A percentile compares a stretch with the other conserved stretches of the same genome.
Evolutionary conservation across 1,140 invertebrate species (phyloP).

Genomic region (Drosophila sproati): DNA sequence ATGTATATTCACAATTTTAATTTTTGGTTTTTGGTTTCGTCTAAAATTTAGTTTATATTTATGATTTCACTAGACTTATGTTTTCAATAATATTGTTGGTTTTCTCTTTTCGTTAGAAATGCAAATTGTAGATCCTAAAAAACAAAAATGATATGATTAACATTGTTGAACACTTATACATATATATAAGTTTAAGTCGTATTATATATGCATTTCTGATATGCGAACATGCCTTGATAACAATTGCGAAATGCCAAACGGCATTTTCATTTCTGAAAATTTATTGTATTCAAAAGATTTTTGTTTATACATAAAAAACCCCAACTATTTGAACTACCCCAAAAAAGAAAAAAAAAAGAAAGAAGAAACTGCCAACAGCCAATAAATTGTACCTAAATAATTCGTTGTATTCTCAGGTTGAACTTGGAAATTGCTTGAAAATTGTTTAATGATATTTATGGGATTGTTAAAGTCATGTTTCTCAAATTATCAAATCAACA

Average conservation of each 20-base stretch:
- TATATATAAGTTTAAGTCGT: slow-evolving; percentile 28
- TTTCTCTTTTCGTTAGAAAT: slow-evolving; percentile 40
- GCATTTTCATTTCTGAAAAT: slow-evolving; percentile 13
- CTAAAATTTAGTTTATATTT: slow-evolving; percentile 19
- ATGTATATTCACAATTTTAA: slow-evolving; percentile 48
- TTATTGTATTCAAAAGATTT: slow-evolving; percentile 16
- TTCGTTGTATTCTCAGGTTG: slow-evolving; percentile 58
- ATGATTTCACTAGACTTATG: slow-evolving; percentile 34
- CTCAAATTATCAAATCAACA: slow-evolving; percentile 64
- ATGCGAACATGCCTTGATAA: slow-evolving; percentile 75
- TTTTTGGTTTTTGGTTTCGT: slow-evolving; percentile 20
- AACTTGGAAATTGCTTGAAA: slow-evolving; percentile 1
- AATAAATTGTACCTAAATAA: slow-evolving; percentile 28
- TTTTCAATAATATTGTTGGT: slow-evolving; percentile 24
- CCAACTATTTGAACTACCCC: slow-evolving; percentile 52
- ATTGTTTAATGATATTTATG: slow-evolving; percentile 23
- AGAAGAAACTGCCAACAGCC: not conserved
- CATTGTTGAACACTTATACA: slow-evolving; percentile 60
- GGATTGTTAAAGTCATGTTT: slow-evolving; percentile 40
- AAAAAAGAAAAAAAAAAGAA: not conserved
- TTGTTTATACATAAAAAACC: slow-evolving; percentile 19
- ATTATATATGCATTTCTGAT: slow-evolving; percentile 54
- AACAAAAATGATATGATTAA: slow-evolving; percentile 58
- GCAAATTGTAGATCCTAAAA: slow-evolving; percentile 48
- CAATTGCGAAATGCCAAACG: slow-evolving; percentile 57